Base-by-base conservation (phyloP, 2,797 vertebrate species). In the Linurgus olivaceus region DNA sequence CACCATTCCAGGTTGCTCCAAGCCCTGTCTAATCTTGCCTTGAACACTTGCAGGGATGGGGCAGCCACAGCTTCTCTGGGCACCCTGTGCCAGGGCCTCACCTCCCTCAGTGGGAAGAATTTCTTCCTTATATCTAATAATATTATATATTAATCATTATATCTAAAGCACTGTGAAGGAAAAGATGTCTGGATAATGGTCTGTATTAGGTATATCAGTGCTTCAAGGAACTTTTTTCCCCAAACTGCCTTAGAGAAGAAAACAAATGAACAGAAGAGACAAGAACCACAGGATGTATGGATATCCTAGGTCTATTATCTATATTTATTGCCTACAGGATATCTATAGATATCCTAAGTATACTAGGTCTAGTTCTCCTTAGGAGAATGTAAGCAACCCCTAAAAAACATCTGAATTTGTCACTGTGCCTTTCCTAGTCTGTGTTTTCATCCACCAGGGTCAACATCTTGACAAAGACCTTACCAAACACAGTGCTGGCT, bases 1-100 rank as follows among this genome's bases (percentile, higher is more conserved):
- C 38, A 19, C 25, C 3, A 6, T 0, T 0, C 25, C 54, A 40
- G 31, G 5, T 1, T 42, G 21, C 21, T 66, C 59, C 50, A 50
- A 63, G 57, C 21, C 17, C 16, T 1, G 1, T 72, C 1, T 17
- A 40, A 1, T 20, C 14, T 73, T 11, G 20, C 13, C 29, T 45
- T 73, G 52, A 1, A 16, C 45, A 58, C 24, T 38, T 33, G 24
- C 29, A 73, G 38, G 38, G 28, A 15, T 58, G 51, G 28, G 19
- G 17, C 59, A 79, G 19, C 20, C 75, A 0, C 51, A 79, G 52
- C 28, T 65, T 2, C 59, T 38, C 51, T 79, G 50, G 18, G 7
- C 23, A 33, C 0, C 23, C 37, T 51, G 15, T 58, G 44, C 71
- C 52, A 58, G 0, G 8, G 18, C 45, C 45, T 59, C 16, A 13